Conservation (phyloP, 2,113 vertebrate genomes). For the Mellivora capensis region DNA sequence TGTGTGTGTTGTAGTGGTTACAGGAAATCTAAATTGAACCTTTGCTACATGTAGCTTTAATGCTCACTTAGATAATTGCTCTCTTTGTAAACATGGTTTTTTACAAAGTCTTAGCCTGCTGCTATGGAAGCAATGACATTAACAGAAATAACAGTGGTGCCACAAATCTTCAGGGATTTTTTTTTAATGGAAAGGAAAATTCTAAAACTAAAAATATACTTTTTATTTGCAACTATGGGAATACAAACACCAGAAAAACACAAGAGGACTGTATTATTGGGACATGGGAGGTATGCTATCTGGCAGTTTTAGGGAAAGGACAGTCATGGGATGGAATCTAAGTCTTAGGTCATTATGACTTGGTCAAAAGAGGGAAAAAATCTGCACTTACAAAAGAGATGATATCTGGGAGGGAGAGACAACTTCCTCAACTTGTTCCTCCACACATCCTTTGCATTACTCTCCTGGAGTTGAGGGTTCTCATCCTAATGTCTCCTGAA, state of each 20-base stretch:
- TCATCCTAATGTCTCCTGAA: neutral
- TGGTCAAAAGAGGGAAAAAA: neutral
- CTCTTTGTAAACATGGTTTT: constrained; percentile 55
- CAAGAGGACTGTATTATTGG: neutral
- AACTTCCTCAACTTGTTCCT: neutral
- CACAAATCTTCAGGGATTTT: constrained; percentile 74
- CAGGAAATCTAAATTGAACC: constrained; percentile 55
- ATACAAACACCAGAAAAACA: constrained; percentile 70
- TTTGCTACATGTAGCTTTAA: constrained; percentile 33
- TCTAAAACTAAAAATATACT: constrained; percentile 64
- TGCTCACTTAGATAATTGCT: constrained; percentile 26
- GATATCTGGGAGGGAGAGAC: neutral
- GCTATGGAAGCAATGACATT: constrained; percentile 69
- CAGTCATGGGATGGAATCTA: constrained; percentile 10
- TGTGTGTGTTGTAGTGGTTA: neutral
- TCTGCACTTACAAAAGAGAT: neutral
- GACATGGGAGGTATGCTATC: constrained; percentile 39
- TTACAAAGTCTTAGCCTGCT: constrained; percentile 68
- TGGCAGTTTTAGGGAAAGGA: constrained; percentile 53
- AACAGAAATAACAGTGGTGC: constrained; percentile 65
- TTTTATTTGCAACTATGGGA: constrained; percentile 68
- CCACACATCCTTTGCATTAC: neutral
- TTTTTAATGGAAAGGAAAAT: constrained; percentile 74
- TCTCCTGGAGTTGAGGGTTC: neutral
- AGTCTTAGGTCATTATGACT: neutral